A percentile compares a stretch with the other conserved stretches of the same genome.
These are phyloP conservation scores for Tachycineta bicolor DNA, from an alignment of 2,113 vertebrate species.

Conservation along the genomic window DNA sequence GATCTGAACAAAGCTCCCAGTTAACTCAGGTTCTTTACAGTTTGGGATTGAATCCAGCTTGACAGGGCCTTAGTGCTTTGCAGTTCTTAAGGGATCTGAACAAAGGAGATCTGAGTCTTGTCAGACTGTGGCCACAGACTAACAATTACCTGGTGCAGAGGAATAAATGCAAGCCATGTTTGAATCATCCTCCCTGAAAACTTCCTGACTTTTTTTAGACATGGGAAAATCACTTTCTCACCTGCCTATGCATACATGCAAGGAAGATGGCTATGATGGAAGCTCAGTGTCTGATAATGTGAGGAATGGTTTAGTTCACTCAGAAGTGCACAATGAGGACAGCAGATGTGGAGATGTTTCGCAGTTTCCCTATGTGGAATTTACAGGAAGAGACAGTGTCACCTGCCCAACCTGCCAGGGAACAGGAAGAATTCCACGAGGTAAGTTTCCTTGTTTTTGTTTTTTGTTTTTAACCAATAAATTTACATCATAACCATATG, in stretches of 20 bases:
- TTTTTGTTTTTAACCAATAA: background rate
- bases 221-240: constrained; percentile 94
- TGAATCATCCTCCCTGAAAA: background rate
- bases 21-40: background rate
- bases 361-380: constrained; percentile 97
- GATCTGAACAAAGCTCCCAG: background rate
- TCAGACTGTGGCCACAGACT: rapidly evolving
- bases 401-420: constrained; percentile 98
- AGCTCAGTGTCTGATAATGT: constrained; percentile 73
- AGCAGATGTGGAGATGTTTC: constrained; percentile 89
- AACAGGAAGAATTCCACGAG: constrained; percentile 95
- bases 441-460: constrained; percentile 62
- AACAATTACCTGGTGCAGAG: background rate
- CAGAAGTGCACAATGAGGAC: constrained; percentile 79
- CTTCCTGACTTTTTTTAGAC: constrained; percentile 24
- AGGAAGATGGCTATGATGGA: constrained; percentile 82
- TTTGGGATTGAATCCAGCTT: background rate
- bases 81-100: background rate
- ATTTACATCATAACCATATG: background rate
- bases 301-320: constrained; percentile 73
- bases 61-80: background rate
- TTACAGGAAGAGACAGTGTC: constrained; percentile 95
- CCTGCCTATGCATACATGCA: constrained; percentile 76
- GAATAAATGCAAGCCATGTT: background rate
- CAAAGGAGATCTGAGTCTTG: background rate